These are phyloP conservation scores for Phaonia tiefii DNA, from an alignment of 2,888 invertebrate species.

Conservation along the genomic window DNA sequence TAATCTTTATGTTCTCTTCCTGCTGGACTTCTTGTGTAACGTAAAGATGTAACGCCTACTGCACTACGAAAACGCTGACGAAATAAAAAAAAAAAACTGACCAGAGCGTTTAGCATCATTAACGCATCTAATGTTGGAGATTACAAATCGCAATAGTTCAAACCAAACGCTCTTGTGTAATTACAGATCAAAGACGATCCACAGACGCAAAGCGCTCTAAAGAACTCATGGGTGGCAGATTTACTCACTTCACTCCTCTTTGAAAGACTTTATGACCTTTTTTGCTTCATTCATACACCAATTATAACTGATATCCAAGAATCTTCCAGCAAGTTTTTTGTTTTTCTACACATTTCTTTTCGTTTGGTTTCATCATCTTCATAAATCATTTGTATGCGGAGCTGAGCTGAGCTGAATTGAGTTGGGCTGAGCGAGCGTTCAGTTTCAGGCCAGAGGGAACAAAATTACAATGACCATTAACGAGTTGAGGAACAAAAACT, in stretches of 20 bases:
- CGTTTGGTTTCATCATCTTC: slow-evolving; percentile 48
- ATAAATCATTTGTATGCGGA: slow-evolving; percentile 56
- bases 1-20: neutral
- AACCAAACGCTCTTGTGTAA: slow-evolving; percentile 32
- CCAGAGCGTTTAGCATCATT: slow-evolving; percentile 33
- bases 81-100: neutral
- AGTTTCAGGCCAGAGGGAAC: slow-evolving; percentile 22
- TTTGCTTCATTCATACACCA: slow-evolving; percentile 38
- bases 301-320: slow-evolving; percentile 51
- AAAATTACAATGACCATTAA: slow-evolving; percentile 64
- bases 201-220: neutral
- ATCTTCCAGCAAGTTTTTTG: slow-evolving; percentile 8
- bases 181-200: slow-evolving; percentile 55
- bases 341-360: slow-evolving; percentile 29
- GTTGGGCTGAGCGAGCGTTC: slow-evolving; percentile 1
- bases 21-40: neutral
- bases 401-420: too few species aligned
- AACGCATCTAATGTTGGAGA: slow-evolving; percentile 24
- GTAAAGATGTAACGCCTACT: slow-evolving; percentile 19
- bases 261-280: slow-evolving; percentile 7
- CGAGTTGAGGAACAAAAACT: slow-evolving; percentile 31
- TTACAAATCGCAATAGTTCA: slow-evolving; percentile 33
- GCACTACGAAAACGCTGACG: neutral
- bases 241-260: neutral
- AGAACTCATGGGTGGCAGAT: slow-evolving; percentile 18